A percentile compares a stretch with the other conserved stretches of the same genome.
These are phyloP conservation scores for Zoroaster sp. DNA, from an alignment of 53 echinoderm and acorn worm species.

Conservation along the genomic window DNA sequence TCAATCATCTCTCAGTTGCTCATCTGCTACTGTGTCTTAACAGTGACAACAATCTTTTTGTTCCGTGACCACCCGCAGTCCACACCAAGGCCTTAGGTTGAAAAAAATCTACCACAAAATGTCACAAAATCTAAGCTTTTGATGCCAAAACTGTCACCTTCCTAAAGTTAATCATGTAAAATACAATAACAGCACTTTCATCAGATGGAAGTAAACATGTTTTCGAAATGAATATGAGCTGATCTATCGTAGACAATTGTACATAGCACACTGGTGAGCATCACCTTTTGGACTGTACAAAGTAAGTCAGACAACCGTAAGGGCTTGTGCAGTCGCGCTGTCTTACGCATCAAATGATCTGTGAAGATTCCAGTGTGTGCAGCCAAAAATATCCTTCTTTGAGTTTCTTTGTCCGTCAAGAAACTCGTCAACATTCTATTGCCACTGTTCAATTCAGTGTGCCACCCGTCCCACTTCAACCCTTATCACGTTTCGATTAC, in stretches of 20 bases:
- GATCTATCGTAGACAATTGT: neutral
- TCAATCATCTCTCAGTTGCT: no score
- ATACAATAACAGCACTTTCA: neutral
- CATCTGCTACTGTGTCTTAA: no score
- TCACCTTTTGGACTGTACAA: neutral
- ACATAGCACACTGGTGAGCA: neutral
- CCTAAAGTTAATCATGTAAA: neutral
- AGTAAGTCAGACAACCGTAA: slow-evolving; percentile 32
- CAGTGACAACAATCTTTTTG: neutral
- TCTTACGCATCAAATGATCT: slow-evolving; percentile 36
- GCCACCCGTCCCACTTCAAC: slow-evolving; percentile 26
- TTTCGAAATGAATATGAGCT: neutral
- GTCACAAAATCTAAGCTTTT: no score
- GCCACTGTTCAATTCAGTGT: neutral
- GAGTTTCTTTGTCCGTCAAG: neutral
- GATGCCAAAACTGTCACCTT: neutral
- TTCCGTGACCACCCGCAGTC: neutral
- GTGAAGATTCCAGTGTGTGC: neutral
- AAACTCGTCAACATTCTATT: neutral
- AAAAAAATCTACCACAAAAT: neutral
- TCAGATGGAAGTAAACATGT: slow-evolving; percentile 3
- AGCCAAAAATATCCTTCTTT: neutral
- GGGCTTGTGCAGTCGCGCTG: slow-evolving; percentile 3
- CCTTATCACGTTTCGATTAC: slow-evolving; percentile 23
- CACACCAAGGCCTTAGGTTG: neutral